phyloP scores from a whole-genome alignment of 2,797 vertebrate genomes.

The Nasua narica region DNA sequence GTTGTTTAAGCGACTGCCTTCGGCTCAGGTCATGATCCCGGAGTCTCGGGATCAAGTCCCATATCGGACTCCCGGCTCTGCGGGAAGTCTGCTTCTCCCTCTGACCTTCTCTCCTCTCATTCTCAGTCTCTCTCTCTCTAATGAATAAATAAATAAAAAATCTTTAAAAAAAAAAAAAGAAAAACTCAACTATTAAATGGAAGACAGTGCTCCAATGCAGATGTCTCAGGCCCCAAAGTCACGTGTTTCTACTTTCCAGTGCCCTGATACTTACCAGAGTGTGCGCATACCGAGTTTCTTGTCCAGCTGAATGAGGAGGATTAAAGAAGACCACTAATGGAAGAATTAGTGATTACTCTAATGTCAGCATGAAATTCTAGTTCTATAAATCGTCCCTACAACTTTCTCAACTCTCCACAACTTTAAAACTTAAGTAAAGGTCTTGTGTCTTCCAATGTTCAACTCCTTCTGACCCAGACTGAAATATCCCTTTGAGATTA shows the following conservation, averaged over 20 bases:
- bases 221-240: neutral
- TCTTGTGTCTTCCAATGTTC: neutral
- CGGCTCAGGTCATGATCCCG: too few relatives aligned
- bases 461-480: neutral
- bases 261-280: neutral
- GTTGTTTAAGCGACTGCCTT: too few relatives aligned
- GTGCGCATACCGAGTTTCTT: neutral
- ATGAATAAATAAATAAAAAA: too few relatives aligned
- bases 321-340: neutral
- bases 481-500: conserved; percentile 13
- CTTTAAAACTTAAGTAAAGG: neutral
- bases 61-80: too few relatives aligned
- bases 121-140: too few relatives aligned
- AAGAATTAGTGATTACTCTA: neutral
- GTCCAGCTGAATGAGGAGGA: neutral
- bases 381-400: neutral
- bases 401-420: neutral
- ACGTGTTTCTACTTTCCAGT: neutral
- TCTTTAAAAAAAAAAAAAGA: too few relatives aligned
- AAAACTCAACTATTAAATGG: neutral
- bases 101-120: too few relatives aligned
- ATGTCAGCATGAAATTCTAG: neutral
- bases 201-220: neutral
- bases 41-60: too few relatives aligned
- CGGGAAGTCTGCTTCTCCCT: too few relatives aligned